phyloP scores from a whole-genome alignment of 2,113 vertebrate genomes.

The Tinamus guttatus region DNA sequence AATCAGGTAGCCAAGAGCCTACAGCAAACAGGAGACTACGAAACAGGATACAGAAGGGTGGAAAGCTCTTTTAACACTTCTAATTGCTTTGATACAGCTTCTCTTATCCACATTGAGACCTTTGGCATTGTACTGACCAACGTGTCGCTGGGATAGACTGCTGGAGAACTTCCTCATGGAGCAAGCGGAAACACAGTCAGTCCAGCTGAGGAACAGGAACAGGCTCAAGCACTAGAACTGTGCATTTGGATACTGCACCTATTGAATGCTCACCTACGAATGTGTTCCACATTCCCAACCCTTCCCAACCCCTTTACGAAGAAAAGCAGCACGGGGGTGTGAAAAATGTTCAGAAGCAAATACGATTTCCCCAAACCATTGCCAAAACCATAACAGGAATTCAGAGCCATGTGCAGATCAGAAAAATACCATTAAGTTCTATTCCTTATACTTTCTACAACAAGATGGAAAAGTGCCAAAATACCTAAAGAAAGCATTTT shows the following conservation, averaged over 20 bases:
- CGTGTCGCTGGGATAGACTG: neutral
- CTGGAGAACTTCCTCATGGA: neutral
- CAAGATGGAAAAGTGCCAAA: constrained; percentile 39
- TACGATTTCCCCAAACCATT: neutral
- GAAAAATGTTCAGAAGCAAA: constrained; percentile 20
- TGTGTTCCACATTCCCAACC: neutral
- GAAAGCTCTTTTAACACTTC: neutral
- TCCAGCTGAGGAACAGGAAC: neutral
- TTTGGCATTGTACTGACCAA: neutral
- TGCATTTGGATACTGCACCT: neutral
- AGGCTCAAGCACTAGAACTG: neutral
- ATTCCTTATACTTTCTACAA: constrained; percentile 35
- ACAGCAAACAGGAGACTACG: neutral
- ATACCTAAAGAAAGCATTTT: constrained; percentile 48
- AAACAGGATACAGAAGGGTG: neutral
- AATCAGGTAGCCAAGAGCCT: neutral
- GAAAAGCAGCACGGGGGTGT: neutral
- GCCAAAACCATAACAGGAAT: constrained; percentile 2
- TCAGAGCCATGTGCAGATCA: constrained; percentile 2
- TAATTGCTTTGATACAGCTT: neutral
- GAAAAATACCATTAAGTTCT: constrained; percentile 33
- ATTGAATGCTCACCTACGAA: neutral
- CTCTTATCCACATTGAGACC: neutral
- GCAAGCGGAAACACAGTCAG: neutral
- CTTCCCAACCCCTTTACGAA: neutral